Evolutionary conservation across 1,140 invertebrate species (phyloP), one percentile per base, ranked within the genome.

Genomic region (Dolichoris vasculosae): DNA sequence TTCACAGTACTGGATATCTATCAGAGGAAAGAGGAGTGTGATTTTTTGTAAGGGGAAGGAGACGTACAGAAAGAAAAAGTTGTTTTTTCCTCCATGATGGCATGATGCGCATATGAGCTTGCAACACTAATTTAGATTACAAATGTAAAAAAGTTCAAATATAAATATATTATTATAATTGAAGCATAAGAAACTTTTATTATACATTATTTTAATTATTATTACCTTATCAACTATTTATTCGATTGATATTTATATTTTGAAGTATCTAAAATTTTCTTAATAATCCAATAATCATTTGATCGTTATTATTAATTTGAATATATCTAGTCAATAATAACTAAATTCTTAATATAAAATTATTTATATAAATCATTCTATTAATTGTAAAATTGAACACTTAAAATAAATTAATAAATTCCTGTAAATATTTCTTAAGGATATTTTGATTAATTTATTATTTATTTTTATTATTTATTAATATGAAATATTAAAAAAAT

Each of bases 71-170:
- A 75, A 32, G 15, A 82, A 77, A 63, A 64, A 80, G 51, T 40
- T 9, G 13, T 7, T n/a, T 0, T n/a, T 71, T 59, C 38, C 48
- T 23, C 43, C n/a, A 30, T 20, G n/a, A 55, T 83, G 23, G 26
- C 76, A 46, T 84, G 48, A 71, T 32, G 11, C 40, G 11, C 55
- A 23, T 51, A 48, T 82, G 78, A 77, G 67, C 15, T 51, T 85
- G 67, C 35, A 40, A 9, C 8, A 64, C 30, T 3, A 0, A 82
- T 82, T 82, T 85, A 11, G 13, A 76, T 32, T 81, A 15, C 32
- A 64, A 32, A 84, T 84, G 75, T 84, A 78, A 79, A 38, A 23
- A 38, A 79, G 64, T 46, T 79, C 6, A 69, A 71, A 84, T 71
- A 84, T 17, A 78, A 23, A 79, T 30, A 79, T 30, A 84, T 48